A percentile compares a stretch with the other conserved stretches of the same genome.
phyloP scores from a whole-genome alignment of 2,113 vertebrate species.

The Zosterops lateralis region DNA sequence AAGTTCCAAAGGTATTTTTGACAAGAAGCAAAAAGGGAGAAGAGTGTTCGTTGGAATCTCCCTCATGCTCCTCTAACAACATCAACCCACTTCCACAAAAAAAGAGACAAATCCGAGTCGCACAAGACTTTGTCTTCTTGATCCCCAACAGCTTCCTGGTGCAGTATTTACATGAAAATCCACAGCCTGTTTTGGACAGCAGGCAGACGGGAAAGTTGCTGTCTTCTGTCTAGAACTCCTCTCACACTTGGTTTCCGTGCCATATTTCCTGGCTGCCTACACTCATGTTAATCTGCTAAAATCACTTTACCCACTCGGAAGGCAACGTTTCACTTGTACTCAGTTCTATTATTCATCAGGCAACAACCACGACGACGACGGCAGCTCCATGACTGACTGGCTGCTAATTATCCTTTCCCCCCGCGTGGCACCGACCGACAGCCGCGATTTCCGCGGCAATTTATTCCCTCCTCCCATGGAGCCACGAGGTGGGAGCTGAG shows the following conservation, averaged over 20 bases:
- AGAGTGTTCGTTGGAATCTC: neutral
- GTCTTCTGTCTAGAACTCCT: slow-evolving; percentile 4
- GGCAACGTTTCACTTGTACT: neutral
- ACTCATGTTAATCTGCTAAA: slow-evolving; percentile 30
- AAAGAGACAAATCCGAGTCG: neutral
- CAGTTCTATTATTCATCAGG: slow-evolving; percentile 57
- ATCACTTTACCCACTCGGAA: slow-evolving; percentile 44
- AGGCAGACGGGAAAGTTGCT: neutral
- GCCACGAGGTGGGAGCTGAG: neutral
- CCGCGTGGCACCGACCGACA: neutral
- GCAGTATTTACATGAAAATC: neutral
- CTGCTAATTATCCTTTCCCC: slow-evolving; percentile 52
- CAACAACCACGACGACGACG: neutral
- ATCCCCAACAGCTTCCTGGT: neutral
- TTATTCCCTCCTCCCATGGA: slow-evolving; percentile 24
- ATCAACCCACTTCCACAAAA: neutral
- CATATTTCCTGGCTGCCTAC: slow-evolving; percentile 37
- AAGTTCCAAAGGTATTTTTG: neutral
- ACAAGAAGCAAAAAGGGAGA: neutral
- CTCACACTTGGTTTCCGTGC: slow-evolving; percentile 3
- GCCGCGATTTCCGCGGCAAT: neutral
- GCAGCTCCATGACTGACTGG: slow-evolving; percentile 34
- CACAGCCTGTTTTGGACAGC: neutral
- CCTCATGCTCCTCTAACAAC: neutral
- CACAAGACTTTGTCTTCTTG: neutral